Evolutionary conservation across 2,888 invertebrate species (phyloP), one percentile per base, ranked within the genome.

Genomic region (Apodemia hepburni): DNA sequence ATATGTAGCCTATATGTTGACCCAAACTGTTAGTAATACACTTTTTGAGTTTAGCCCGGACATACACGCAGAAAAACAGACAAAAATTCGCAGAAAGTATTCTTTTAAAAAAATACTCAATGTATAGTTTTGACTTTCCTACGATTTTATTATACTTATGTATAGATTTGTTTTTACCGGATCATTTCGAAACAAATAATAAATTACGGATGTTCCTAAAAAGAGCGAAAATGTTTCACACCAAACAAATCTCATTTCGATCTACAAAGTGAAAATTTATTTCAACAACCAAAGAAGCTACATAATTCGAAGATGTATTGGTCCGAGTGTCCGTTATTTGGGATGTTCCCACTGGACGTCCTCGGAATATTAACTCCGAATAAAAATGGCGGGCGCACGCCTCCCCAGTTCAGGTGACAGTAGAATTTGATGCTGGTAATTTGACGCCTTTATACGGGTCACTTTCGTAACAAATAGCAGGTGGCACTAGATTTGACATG

Each of bases 331-430:
- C 81, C 80, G 82, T 82, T 81, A 81, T 84, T 78, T 75, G 75
- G 51, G 75, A 74, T 71, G 77, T 76, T 81, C 82, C 82, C 82
- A 66, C 71, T 75, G 82, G 80, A 87, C 85, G 81, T 78, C 79
- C 77, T 77, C 81, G 80, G 86, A 87, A 87, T 87, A 86, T 87
- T 85, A 87, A 87, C 84, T 84, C 82, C 81, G 80, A 82, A 85
- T 86, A 87, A 87, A 87, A 87, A 85, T 85, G 83, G 84, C 82
- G 77, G 75, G 74, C 75, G 74, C 73, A 38, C 38, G 72, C 74
- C 74, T 69, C 70, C 77, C 78, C 74, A 76, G 82, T 82, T 85
- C 86, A 86, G 86, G 86, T 87, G 85, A 85, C 84, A 75, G 75
- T 73, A 77, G 83, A 85, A 83, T 84, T 84, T 85, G 84, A 86